Evolutionary conservation across 2,888 invertebrate genomes (phyloP).

Genomic region (Bombylius discolor): DNA sequence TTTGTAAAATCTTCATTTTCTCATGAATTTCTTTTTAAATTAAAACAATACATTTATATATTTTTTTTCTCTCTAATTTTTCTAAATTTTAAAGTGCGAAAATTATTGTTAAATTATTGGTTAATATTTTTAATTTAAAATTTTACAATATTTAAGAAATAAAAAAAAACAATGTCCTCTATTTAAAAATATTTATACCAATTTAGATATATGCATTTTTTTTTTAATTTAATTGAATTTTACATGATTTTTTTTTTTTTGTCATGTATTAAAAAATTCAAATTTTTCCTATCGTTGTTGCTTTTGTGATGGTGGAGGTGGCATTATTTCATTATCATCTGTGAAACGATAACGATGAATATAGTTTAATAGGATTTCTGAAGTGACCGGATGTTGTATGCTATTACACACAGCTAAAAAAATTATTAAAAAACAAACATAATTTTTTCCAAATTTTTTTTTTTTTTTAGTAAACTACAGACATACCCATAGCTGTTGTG

Average conservation of each 20-base stretch:
- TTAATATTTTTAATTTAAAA: too few species aligned
- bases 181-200: too few species aligned
- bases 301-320: slow-evolving; percentile 39
- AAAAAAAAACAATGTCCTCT: too few species aligned
- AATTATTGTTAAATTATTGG: too few species aligned
- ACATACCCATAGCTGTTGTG: slow-evolving; percentile 64
- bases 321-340: slow-evolving; percentile 58
- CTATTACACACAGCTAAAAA: slow-evolving; percentile 67
- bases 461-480: background rate
- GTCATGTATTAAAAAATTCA: background rate
- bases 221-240: background rate
- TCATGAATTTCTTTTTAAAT: too few species aligned
- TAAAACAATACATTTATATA: too few species aligned
- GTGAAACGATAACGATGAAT: slow-evolving; percentile 53
- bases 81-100: too few species aligned
- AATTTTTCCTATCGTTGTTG: background rate
- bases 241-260: too few species aligned
- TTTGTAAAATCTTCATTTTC: too few species aligned
- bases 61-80: too few species aligned
- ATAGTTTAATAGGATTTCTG: slow-evolving; percentile 59
- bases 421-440: background rate
- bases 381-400: slow-evolving; percentile 74
- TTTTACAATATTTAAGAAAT: too few species aligned
- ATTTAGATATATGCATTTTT: background rate
- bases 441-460: slow-evolving; percentile 6